A percentile compares a stretch with the other conserved stretches of the same genome.
These are phyloP conservation scores for Thunnus albacares DNA, from an alignment of 2,797 vertebrate genomes.

Conservation along the genomic window DNA sequence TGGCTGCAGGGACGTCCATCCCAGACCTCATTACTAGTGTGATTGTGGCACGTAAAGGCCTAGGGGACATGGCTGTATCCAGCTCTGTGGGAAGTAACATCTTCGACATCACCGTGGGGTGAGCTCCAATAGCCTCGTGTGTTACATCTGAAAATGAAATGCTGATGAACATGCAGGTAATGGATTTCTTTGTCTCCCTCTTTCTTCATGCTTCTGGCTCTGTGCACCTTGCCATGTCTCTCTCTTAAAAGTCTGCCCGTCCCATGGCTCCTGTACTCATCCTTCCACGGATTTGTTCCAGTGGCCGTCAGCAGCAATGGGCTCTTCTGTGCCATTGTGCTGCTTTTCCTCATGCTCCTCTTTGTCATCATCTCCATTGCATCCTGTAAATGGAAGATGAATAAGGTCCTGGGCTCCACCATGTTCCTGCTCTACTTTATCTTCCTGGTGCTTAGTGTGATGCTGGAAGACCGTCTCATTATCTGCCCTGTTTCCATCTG, in stretches of 20 bases:
- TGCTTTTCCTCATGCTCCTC: constrained; percentile 98
- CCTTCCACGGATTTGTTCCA: constrained; percentile 86
- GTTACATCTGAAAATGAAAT: not conserved
- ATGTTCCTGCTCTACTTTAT: constrained; percentile 98
- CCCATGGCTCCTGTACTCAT: constrained; percentile 93
- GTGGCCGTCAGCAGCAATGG: constrained; percentile 97
- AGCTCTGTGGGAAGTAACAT: constrained; percentile 99
- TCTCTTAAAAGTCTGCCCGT: constrained; percentile 89
- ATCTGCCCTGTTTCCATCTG: constrained; percentile 94
- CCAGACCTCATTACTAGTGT: constrained; percentile 98
- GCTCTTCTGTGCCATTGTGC: constrained; percentile 96
- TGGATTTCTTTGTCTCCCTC: not conserved
- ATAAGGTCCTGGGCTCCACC: constrained; percentile 92
- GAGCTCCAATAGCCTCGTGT: constrained; percentile 71
- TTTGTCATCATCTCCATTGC: constrained; percentile 97
- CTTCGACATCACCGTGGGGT: constrained; percentile 98
- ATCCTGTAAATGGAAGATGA: constrained; percentile 95
- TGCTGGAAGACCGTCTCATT: constrained; percentile 96
- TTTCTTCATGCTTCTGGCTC: too few species aligned
- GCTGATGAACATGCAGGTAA: not conserved
- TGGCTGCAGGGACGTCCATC: constrained; percentile 97
- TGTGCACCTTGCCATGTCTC: not conserved
- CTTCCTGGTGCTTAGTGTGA: constrained; percentile 95
- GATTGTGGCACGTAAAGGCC: constrained; percentile 96
- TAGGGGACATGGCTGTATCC: constrained; percentile 98